Percentiles rank a stretch among this genome's conserved stretches.
phyloP scores from a whole-genome alignment of 2,888 invertebrate genomes.

The Campoplex nolae region DNA sequence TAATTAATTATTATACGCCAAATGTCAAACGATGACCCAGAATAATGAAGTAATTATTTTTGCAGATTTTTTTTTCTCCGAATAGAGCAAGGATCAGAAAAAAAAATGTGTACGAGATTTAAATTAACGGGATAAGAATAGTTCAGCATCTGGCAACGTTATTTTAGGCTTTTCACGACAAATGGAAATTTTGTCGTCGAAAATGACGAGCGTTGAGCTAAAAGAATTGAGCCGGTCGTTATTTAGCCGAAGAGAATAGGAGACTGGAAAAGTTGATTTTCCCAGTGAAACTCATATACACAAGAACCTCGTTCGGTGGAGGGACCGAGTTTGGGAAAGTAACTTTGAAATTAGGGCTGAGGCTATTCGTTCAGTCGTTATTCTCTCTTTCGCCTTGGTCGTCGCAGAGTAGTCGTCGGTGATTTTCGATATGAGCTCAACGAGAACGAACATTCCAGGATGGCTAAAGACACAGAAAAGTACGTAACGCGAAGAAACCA shows the following conservation, averaged over 20 bases:
- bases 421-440: constrained; percentile 54
- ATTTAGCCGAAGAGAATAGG: neutral
- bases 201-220: neutral
- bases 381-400: constrained; percentile 30
- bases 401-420: constrained; percentile 20
- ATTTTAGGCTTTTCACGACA: neutral
- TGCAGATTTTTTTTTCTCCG: neutral
- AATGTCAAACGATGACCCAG: too few relatives aligned
- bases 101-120: neutral
- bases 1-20: too few relatives aligned
- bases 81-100: neutral
- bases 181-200: neutral
- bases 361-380: constrained; percentile 24
- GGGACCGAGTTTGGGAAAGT: constrained; percentile 3
- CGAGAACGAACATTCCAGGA: constrained; percentile 35
- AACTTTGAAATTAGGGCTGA: constrained; percentile 59
- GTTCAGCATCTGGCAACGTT: neutral
- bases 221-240: neutral
- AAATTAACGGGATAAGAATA: neutral
- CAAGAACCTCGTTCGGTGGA: neutral
- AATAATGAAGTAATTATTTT: neutral
- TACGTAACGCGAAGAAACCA: neutral
- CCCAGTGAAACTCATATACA: constrained; percentile 4
- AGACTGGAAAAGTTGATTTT: constrained; percentile 17
- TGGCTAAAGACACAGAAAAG: constrained; percentile 33